Base-by-base conservation (phyloP, 2,888 invertebrate species). In the Pegoplata infirma region DNA sequence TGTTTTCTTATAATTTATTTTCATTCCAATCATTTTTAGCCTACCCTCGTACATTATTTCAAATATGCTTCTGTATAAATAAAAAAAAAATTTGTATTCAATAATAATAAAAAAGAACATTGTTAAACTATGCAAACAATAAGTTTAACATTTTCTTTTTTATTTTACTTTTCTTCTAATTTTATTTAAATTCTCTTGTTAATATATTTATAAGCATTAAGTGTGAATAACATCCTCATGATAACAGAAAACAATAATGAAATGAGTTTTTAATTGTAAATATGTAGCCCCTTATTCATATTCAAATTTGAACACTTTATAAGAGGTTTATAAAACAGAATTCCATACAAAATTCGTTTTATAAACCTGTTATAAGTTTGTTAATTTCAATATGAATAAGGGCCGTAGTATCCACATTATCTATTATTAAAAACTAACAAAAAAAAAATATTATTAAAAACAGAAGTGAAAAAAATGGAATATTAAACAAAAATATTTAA, bases 141-240 rank as follows among this genome's bases (percentile, higher is more conserved):
- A 56, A 56, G 6, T 49, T n/a, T 6, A 64, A 32, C 36, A n/a
- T 36, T n/a, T n/a, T 4, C 14, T 1, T n/a, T 36, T 53, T 59
- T 59, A 8, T 53, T n/a, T 47, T 25, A 19, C 5, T 68, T 66
- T 61, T 36, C 58, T 72, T 56, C 19, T 36, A 40, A 47, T 66
- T 80, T 53, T 28, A 64, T 82, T 69, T 81, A 76, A 74, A 81
- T 82, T 75, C 68, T 59, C 58, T 75, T 82, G 82, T 73, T 83
- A 82, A 82, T 80, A 76, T 81, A 81, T 85, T 84, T 84, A 85
- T 82, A 83, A 81, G 82, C 59, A 66, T 25, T 21, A 81, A 76
- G 84, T 85, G 86, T 69, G 84, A 86, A 81, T 19, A 82, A 84
- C 64, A 80, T 81, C 69, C 14, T 12, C 1, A 68, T 44, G 21